Conservation (phyloP, 2,113 vertebrate species). For the Micronycteris hirsuta region DNA sequence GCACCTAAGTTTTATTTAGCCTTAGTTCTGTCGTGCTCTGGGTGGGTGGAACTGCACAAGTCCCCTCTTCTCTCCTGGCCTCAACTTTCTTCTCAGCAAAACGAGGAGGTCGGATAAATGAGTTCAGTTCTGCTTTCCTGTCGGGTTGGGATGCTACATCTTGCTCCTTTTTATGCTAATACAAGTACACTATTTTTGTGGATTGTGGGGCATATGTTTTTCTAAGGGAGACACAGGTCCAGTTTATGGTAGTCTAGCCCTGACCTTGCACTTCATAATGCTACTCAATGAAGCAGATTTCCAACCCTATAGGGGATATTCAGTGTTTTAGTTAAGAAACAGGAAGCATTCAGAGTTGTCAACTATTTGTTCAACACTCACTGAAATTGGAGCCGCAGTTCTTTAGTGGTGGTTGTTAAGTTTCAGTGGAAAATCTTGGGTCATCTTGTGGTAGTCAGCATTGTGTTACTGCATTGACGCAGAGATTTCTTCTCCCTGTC, state of each 20-base stretch:
- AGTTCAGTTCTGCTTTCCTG: neutral
- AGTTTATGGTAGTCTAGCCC: neutral
- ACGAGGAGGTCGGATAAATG: neutral
- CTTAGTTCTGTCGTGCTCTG: neutral
- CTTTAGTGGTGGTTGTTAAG: neutral
- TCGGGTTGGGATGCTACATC: neutral
- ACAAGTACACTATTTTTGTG: neutral
- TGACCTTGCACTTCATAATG: neutral
- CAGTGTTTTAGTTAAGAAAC: neutral
- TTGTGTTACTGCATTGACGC: neutral
- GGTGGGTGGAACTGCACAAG: neutral
- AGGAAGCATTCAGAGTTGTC: neutral
- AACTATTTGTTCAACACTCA: neutral
- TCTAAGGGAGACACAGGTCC: neutral
- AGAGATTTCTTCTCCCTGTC: neutral
- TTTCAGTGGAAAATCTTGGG: neutral
- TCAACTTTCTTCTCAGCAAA: constrained; percentile 8
- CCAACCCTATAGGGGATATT: neutral
- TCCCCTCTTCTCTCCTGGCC: neutral
- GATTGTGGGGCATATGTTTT: neutral
- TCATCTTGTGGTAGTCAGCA: neutral
- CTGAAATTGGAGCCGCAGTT: neutral
- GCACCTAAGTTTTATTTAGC: neutral
- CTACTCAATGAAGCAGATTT: neutral
- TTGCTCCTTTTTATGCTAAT: neutral